Evolutionary conservation across 2,888 invertebrate genomes (phyloP).

Genomic region (Dione juno): DNA sequence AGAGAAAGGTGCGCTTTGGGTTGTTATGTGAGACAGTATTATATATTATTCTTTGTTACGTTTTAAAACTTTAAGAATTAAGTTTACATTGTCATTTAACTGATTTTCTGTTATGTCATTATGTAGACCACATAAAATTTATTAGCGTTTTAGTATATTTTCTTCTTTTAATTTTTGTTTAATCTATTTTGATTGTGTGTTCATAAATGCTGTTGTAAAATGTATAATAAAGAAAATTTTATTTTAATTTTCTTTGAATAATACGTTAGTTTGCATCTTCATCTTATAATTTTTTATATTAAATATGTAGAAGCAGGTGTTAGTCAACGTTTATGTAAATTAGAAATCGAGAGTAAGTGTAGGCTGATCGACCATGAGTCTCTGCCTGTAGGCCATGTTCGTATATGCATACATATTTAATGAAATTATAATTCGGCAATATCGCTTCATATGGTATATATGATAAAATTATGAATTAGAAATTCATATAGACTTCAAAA

Average conservation of each 20-base stretch:
- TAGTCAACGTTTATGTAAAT: slow-evolving; percentile 8
- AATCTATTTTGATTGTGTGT: not conserved
- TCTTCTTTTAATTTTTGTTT: not conserved
- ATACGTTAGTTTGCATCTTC: not conserved
- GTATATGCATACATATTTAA: slow-evolving; percentile 28
- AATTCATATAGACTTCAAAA: not conserved
- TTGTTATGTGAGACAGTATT: slow-evolving; percentile 23
- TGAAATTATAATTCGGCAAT: slow-evolving; percentile 34
- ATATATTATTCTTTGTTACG: slow-evolving; percentile 37
- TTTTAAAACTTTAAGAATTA: slow-evolving; percentile 4
- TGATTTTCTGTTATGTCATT: not conserved
- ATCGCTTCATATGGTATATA: not conserved
- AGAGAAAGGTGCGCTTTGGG: slow-evolving; percentile 37
- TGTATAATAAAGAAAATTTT: not conserved
- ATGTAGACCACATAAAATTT: not conserved
- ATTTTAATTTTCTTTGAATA: not conserved
- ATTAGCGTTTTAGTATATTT: not conserved
- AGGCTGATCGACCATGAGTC: slow-evolving; percentile 57
- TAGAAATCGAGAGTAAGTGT: slow-evolving; percentile 63
- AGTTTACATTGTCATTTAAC: not conserved
- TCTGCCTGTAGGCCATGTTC: slow-evolving; percentile 45
- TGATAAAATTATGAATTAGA: not conserved
- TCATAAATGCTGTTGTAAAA: not conserved
- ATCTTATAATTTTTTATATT: not conserved
- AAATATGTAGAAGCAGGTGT: slow-evolving; percentile 5